A percentile compares a stretch with the other conserved stretches of the same genome.
These are phyloP conservation scores for Embiotoca jacksoni DNA, from an alignment of 2,113 vertebrate genomes.

Conservation along the genomic window DNA sequence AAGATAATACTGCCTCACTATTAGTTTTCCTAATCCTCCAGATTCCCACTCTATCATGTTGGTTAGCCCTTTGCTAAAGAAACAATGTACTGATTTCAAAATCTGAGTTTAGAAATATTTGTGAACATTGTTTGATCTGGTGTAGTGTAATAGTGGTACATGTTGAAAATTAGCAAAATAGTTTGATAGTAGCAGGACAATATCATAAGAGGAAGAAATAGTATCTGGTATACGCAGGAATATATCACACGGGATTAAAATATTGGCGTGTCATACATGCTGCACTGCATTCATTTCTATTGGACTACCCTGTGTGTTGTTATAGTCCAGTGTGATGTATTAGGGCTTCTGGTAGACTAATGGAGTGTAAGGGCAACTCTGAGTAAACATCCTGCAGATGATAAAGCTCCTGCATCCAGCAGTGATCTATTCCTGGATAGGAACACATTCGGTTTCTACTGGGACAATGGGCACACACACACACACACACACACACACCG, in stretches of 20 bases:
- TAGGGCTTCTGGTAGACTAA: slow-evolving; percentile 59
- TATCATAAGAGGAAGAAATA: slow-evolving; percentile 17
- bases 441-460: slow-evolving; percentile 59
- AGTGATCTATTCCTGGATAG: slow-evolving; percentile 70
- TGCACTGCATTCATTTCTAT: slow-evolving; percentile 59
- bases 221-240: slow-evolving; percentile 16
- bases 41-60: no score
- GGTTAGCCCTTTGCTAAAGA: neutral
- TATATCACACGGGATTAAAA: slow-evolving; percentile 54
- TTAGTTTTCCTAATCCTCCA: neutral
- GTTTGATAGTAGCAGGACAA: slow-evolving; percentile 6
- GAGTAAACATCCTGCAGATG: slow-evolving; percentile 71
- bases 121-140: no score
- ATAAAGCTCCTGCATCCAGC: slow-evolving; percentile 71
- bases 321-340: slow-evolving; percentile 64
- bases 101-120: neutral
- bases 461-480: slow-evolving; percentile 39
- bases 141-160: neutral
- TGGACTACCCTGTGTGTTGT: slow-evolving; percentile 43
- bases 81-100: neutral
- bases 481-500: slow-evolving; percentile 27
- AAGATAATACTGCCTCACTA: neutral
- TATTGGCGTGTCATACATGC: slow-evolving; percentile 56
- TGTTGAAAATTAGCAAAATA: neutral
- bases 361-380: slow-evolving; percentile 62